Evolutionary conservation across 2,113 vertebrate genomes (phyloP), one percentile per base, ranked within the genome.

Genomic region (Turnix velox): DNA sequence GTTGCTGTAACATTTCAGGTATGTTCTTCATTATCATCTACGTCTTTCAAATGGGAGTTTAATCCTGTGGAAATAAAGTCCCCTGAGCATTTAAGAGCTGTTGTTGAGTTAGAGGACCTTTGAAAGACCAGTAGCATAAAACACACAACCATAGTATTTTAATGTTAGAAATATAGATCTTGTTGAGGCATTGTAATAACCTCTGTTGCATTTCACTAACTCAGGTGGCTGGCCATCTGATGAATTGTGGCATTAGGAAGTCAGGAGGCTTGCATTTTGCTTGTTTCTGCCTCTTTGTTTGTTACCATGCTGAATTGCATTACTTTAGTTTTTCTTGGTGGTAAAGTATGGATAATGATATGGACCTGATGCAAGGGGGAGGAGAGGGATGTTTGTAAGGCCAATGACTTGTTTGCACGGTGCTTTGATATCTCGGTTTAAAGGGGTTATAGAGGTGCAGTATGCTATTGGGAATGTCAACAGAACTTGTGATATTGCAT

Each of bases 91-190:
- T 37, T 61, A 49, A 82, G 67, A 84, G 39, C 18, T 84, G 33
- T 30, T 65, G 5, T 39, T 25, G 39, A 65, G n/a, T 72, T 24
- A 27, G 13, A 87, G 61, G 40, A 75, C 9, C 23, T 40, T 49
- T 68, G 69, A 52, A 65, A 73, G 30, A 16, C 37, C 33, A n/a
- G 0, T 37, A 84, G 49, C 23, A 39, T 75, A 54, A 84, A 61
- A 19, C 22, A 46, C 16, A 28, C 22, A 6, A 6, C 8, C 0
- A 0, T 11, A 59, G 22, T 30, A 46, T 86, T 79, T 86, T 9
- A 31, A 14, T 12, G 7, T 58, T 51, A 77, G 25, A 84, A 81
- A 39, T 27, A 6, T 11, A 77, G 51, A 45, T 37, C 55, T 73
- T 8, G 18, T 39, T 43, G 31, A 63, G 25, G 52, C 19, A 12